Percentiles rank a stretch among this genome's conserved stretches.
phyloP scores from a whole-genome alignment of 1,140 invertebrate genomes.

The Plodia interpunctella region DNA sequence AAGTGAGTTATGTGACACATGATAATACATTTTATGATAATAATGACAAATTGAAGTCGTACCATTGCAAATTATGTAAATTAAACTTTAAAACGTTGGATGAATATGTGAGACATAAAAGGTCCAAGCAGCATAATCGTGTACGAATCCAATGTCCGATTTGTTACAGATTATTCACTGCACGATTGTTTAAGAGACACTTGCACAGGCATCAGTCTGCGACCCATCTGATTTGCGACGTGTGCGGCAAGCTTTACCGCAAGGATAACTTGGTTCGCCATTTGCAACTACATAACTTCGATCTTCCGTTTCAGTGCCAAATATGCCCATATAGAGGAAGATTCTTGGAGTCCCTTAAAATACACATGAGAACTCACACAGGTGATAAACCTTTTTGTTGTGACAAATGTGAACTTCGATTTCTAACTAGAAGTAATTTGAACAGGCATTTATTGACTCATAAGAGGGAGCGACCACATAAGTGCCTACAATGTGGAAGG shows the following conservation, averaged over 20 bases:
- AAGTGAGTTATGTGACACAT: neutral
- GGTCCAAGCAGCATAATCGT: conserved; percentile 29
- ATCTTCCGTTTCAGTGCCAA: conserved; percentile 38
- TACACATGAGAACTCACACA: conserved; percentile 68
- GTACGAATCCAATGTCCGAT: conserved; percentile 36
- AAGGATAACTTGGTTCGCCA: conserved; percentile 37
- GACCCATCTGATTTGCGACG: conserved; percentile 37
- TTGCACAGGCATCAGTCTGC: conserved; percentile 31
- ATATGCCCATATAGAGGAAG: conserved; percentile 42
- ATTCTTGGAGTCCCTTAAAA: conserved; percentile 44
- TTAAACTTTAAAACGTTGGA: conserved; percentile 17
- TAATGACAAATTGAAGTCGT: conserved; percentile 7
- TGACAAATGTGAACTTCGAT: conserved; percentile 59
- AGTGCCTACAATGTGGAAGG: conserved; percentile 37
- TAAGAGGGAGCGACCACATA: conserved; percentile 37
- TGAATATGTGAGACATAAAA: conserved; percentile 25
- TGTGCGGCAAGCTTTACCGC: conserved; percentile 41
- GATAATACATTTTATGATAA: neutral
- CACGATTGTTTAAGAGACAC: conserved; percentile 35
- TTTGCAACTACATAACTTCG: conserved; percentile 33
- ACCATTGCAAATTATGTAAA: conserved; percentile 28
- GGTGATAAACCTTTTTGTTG: conserved; percentile 66
- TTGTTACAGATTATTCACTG: conserved; percentile 29
- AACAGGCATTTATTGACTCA: conserved; percentile 56
- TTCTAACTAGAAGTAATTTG: conserved; percentile 65